These are phyloP conservation scores for Arrhopalites spinosus DNA, from an alignment of 2,888 invertebrate species.

Conservation along the genomic window DNA sequence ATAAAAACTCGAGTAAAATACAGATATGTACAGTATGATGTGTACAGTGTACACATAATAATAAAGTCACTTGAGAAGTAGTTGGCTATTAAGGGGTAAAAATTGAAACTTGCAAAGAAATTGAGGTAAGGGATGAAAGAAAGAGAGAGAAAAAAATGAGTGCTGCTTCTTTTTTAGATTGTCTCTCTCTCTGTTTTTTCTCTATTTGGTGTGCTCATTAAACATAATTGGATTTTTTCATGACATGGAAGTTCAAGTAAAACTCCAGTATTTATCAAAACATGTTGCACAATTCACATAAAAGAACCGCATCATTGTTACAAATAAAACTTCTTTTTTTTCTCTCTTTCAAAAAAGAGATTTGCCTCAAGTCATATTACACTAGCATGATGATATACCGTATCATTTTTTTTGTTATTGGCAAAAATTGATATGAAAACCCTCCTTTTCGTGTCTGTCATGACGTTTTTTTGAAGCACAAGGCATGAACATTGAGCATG, in stretches of 20 bases:
- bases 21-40: too few species aligned
- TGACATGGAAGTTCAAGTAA: background rate
- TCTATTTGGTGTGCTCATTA: background rate
- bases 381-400: too few species aligned
- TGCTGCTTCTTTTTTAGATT: conserved; percentile 1
- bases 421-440: background rate
- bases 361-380: too few species aligned
- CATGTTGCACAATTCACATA: background rate
- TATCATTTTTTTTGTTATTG: too few species aligned
- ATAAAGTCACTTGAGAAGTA: background rate
- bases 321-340: background rate
- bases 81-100: background rate
- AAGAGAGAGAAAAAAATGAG: conserved; percentile 3
- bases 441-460: too few species aligned
- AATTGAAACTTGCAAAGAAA: background rate
- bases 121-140: background rate
- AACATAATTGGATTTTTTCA: conserved; percentile 11
- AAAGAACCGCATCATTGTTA: background rate
- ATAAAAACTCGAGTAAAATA: too few species aligned
- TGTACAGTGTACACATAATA: background rate
- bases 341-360: background rate
- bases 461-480: too few species aligned
- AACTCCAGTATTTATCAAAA: background rate
- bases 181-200: background rate
- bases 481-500: background rate